Evolutionary conservation across 2,797 vertebrate genomes (phyloP).

Genomic region (Orestias chungarensis): DNA sequence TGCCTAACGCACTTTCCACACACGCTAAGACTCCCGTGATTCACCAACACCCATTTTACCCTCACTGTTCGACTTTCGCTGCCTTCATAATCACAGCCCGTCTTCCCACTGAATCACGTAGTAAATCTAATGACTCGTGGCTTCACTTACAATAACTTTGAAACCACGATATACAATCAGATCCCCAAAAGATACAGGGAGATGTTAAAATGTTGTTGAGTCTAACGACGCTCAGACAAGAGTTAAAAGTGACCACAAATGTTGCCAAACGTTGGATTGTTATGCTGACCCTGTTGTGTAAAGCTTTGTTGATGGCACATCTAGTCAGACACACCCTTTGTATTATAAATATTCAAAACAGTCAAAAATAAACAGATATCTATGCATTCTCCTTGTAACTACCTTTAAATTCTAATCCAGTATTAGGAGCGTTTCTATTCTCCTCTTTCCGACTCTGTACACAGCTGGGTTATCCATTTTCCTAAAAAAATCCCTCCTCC

Average conservation of each 20-base stretch:
- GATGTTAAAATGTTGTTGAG: background rate
- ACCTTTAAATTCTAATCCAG: conserved; percentile 48
- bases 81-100: conserved; percentile 34
- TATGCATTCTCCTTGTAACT: conserved; percentile 29
- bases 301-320: conserved; percentile 1
- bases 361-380: conserved; percentile 33
- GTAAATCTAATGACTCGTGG: conserved; percentile 56
- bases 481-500: conserved; percentile 50
- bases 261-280: background rate
- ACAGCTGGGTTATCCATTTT: conserved; percentile 83
- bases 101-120: conserved; percentile 43
- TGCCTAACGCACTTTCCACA: conserved; percentile 9
- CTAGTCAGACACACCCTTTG: conserved; percentile 3
- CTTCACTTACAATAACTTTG: conserved; percentile 37
- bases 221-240: conserved; percentile 1
- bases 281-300: conserved; percentile 4
- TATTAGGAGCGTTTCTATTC: conserved; percentile 65
- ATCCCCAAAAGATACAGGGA: conserved; percentile 4
- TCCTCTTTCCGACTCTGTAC: conserved; percentile 68
- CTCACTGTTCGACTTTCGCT: conserved; percentile 43
- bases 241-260: background rate
- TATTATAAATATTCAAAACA: conserved; percentile 16
- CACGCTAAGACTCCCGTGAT: conserved; percentile 31
- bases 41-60: conserved; percentile 31
- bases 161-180: conserved; percentile 44